These are phyloP conservation scores for Streblospio benedicti DNA, from an alignment of 1,140 invertebrate species.

Conservation along the genomic window DNA sequence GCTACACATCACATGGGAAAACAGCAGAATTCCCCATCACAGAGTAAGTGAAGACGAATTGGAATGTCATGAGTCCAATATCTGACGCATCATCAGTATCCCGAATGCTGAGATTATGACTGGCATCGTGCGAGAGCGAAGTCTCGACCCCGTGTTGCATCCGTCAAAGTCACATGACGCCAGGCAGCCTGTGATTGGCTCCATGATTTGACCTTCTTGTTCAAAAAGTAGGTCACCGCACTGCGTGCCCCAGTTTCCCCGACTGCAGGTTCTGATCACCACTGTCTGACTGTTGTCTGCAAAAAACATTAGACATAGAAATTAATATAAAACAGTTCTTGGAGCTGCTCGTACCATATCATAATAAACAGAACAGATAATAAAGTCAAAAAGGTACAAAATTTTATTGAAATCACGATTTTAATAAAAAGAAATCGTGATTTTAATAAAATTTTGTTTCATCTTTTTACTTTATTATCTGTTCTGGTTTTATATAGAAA, in stretches of 20 bases:
- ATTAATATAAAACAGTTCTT: not conserved
- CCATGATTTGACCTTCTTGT: conserved; percentile 10
- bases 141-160: conserved; percentile 24
- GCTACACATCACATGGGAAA: no score
- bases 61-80: no score
- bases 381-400: no score
- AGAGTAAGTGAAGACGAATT: no score
- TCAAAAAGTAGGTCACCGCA: conserved; percentile 31
- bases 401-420: no score
- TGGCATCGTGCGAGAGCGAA: no score
- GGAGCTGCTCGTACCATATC: no score
- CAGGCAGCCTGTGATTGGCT: conserved; percentile 24
- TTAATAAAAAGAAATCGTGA: not conserved
- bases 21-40: no score
- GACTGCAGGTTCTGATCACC: conserved; percentile 28
- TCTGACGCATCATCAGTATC: no score
- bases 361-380: no score
- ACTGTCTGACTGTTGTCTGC: conserved; percentile 29
- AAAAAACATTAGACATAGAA: not conserved
- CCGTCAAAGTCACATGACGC: conserved; percentile 28
- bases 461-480: not conserved
- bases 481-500: not conserved
- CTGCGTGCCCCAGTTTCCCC: conserved; percentile 32
- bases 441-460: no score
- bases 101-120: no score